Conservation (phyloP, 1,140 invertebrate genomes). For the Drosophila mauritiana region DNA sequence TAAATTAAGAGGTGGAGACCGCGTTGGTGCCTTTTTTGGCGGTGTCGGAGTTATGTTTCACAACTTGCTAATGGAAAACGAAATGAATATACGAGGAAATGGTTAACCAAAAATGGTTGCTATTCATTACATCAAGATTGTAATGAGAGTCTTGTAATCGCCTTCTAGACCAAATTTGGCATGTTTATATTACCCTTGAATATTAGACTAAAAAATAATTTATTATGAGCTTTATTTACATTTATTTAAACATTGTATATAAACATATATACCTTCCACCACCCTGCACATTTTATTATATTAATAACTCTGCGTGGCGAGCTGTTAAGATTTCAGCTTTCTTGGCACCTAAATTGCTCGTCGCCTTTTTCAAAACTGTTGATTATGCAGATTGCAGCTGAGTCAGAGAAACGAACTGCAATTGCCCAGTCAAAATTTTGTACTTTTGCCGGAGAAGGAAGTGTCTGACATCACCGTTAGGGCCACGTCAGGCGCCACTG, state of each 20-base stretch:
- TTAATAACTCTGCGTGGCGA: neutral
- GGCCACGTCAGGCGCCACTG: conserved; percentile 27
- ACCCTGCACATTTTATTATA: neutral
- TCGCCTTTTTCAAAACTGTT: conserved; percentile 8
- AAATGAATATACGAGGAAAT: conserved; percentile 33
- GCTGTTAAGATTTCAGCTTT: neutral
- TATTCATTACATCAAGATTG: conserved; percentile 5
- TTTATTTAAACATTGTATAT: neutral
- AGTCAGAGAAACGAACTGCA: conserved; percentile 1
- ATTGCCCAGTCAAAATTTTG: neutral
- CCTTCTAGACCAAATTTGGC: neutral
- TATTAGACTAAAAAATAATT: too few relatives aligned
- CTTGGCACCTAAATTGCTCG: conserved; percentile 20
- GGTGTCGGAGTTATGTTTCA: conserved; percentile 32
- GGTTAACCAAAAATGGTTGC: conserved; percentile 7
- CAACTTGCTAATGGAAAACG: conserved; percentile 28
- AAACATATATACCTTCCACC: neutral
- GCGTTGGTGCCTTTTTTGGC: conserved; percentile 39
- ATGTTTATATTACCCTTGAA: neutral
- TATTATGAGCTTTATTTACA: too few relatives aligned
- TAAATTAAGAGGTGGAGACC: conserved; percentile 33
- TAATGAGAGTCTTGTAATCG: conserved; percentile 1
- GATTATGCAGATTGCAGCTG: conserved; percentile 16
- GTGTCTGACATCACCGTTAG: conserved; percentile 27
- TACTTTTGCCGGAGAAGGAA: neutral